Conservation (phyloP, 1,140 invertebrate species). For the Camponotus floridanus region DNA sequence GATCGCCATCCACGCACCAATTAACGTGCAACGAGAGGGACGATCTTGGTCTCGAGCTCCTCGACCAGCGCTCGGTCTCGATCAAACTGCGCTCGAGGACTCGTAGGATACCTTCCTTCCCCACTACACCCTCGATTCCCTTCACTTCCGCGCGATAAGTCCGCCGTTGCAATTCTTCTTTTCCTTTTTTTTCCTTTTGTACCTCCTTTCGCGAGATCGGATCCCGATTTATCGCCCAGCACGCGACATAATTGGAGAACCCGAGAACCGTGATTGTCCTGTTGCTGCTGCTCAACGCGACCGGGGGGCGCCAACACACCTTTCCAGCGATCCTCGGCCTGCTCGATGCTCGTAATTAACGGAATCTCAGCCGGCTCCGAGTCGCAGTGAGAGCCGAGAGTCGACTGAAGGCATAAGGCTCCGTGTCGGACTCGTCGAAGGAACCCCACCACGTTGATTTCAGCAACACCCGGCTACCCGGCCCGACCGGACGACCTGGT, state of each 20-base stretch:
- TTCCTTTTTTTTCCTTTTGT: neutral
- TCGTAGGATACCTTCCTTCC: slow-evolving; percentile 24
- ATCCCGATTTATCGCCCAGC: neutral
- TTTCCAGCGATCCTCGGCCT: slow-evolving; percentile 31
- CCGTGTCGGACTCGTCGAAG: slow-evolving; percentile 78
- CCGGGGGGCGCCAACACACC: slow-evolving; percentile 37
- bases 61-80: slow-evolving; percentile 34
- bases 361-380: slow-evolving; percentile 74
- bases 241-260: neutral
- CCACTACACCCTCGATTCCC: slow-evolving; percentile 23
- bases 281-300: neutral
- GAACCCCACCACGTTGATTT: slow-evolving; percentile 83
- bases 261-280: neutral
- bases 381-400: slow-evolving; percentile 83
- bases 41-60: slow-evolving; percentile 59
- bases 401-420: slow-evolving; percentile 82
- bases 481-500: slow-evolving; percentile 81
- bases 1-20: slow-evolving; percentile 64
- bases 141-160: slow-evolving; percentile 45
- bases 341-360: slow-evolving; percentile 71
- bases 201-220: neutral
- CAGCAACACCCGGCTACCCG: slow-evolving; percentile 82
- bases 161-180: neutral
- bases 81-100: slow-evolving; percentile 19
- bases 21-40: slow-evolving; percentile 53